Base-by-base conservation (phyloP, 92 coral and sea anemone species). In the Phenganax marumi region DNA sequence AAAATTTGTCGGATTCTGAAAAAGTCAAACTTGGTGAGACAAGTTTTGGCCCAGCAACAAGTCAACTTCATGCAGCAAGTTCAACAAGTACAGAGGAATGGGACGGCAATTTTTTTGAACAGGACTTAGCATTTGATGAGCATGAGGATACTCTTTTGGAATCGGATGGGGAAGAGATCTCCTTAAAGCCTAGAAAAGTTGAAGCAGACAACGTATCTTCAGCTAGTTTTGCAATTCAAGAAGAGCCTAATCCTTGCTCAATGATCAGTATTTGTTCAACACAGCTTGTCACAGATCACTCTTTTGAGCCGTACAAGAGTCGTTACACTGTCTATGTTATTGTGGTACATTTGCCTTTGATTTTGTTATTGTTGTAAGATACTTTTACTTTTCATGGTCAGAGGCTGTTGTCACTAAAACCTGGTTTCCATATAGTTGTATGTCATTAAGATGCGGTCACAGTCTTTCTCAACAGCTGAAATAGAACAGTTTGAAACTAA, bases 321-420 rank as follows among this genome's bases (percentile, higher is more conserved):
- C 92, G 91, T 33, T 95, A 90, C 79, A 95, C 98, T 4, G 85
- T 92, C 3, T 95, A 95, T 79, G 88, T 87, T 56, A 92, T 95
- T 51, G 97, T 87, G 91, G 98, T 95, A 60, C 66, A 90, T 3
- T 73, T 24, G 12, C 19, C 13, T 43, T 33, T 21, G 21, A 47
- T 11, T 50, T 51, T 22, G 4, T 25, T 14, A 1, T 12, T 22
- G 13, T 12, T 63, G 22, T 12, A 12, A 10, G 22, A 19, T 63
- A 12, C 9, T n/a, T 8, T 12, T 10, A 19, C 70, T 63, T 8
- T 10, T 25, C 22, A 19, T n/a, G n/a, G n/a, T n/a, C n/a, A n/a
- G n/a, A n/a, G n/a, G n/a, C n/a, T n/a, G n/a, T n/a, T n/a, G n/a
- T n/a, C n/a, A n/a, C n/a, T n/a, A n/a, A n/a, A n/a, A n/a, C n/a